A percentile compares a stretch with the other conserved stretches of the same genome.
These are phyloP conservation scores for Cyanoliseus patagonus DNA, from an alignment of 2,113 vertebrate genomes.

Conservation along the genomic window DNA sequence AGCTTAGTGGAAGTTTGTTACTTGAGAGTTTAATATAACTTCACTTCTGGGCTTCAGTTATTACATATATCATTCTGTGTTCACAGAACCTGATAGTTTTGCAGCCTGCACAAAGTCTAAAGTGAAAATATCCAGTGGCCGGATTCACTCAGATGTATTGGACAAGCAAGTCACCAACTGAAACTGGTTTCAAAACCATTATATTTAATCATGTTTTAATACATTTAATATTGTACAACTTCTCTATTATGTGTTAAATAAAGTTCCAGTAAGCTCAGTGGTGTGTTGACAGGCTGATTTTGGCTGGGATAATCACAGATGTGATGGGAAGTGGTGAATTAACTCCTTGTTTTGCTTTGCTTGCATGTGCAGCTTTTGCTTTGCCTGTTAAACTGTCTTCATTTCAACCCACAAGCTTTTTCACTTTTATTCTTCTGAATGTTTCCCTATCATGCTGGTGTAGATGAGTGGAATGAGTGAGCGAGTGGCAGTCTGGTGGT, in stretches of 20 bases:
- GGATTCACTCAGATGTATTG: not conserved
- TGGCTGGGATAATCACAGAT: not conserved
- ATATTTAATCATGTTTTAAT: not conserved
- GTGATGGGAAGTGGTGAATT: not conserved
- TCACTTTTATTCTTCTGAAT: not conserved
- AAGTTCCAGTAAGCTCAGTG: not conserved
- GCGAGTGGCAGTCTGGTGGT: rapidly evolving
- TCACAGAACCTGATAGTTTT: not conserved
- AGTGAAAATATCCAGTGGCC: not conserved
- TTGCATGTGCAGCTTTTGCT: not conserved
- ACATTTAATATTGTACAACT: not conserved
- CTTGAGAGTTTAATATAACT: not conserved
- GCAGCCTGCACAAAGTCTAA: not conserved
- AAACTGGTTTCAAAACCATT: not conserved
- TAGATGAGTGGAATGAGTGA: not conserved
- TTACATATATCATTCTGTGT: not conserved
- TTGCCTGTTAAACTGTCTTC: not conserved
- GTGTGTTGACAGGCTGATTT: not conserved
- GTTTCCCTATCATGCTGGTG: not conserved
- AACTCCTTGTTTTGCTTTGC: not conserved
- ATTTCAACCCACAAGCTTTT: not conserved
- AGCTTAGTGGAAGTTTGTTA: not conserved
- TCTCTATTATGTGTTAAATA: not conserved
- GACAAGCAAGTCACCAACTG: not conserved
- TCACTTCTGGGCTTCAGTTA: not conserved